Evolutionary conservation across 2,113 vertebrate genomes (phyloP), one percentile per base, ranked within the genome.

Genomic region (Prochilodus magdalenae): DNA sequence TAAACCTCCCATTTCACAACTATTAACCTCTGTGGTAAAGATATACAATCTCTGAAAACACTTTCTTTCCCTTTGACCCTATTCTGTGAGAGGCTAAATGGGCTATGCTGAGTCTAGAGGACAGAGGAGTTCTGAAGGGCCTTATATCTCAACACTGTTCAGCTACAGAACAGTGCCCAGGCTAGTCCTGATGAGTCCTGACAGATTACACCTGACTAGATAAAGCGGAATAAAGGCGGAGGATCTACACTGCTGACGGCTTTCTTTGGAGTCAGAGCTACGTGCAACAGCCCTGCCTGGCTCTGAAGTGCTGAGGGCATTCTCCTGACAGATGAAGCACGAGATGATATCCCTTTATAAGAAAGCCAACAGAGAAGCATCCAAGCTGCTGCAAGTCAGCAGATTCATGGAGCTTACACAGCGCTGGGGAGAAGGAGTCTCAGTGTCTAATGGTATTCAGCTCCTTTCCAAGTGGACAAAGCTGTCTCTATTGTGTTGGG

Each of bases 321-420:
- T 83, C 73, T 82, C 53, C 73, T 79, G 77, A 70, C 71, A 69
- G 63, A 79, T 79, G 59, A 75, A 84, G 75, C 70, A 53, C 78
- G 74, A 75, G 73, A 71, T 80, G 73, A 84, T 84, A 71, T 84
- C 30, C 72, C 73, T 80, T 16, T 67, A 47, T 29, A 77, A 66
- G 71, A 75, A 69, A 76, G 26, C 73, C 51, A 65, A 84, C 79
- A 73, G 65, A 76, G 80, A 79, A 78, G 44, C 63, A 82, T 82
- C 75, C 51, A 82, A 59, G 65, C 22, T 71, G 73, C 78, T 80
- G 80, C 62, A 81, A 75, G 72, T 87, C 86, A 87, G 86, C 86
- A 83, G 55, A 80, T 80, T 55, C 16, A 76, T 79, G 60, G 72
- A 75, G 72, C 72, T 79, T 84, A 79, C 30, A 51, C 55, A 79